Evolutionary conservation across 1,140 invertebrate genomes (phyloP).

Genomic region (Drosophila carrolli): DNA sequence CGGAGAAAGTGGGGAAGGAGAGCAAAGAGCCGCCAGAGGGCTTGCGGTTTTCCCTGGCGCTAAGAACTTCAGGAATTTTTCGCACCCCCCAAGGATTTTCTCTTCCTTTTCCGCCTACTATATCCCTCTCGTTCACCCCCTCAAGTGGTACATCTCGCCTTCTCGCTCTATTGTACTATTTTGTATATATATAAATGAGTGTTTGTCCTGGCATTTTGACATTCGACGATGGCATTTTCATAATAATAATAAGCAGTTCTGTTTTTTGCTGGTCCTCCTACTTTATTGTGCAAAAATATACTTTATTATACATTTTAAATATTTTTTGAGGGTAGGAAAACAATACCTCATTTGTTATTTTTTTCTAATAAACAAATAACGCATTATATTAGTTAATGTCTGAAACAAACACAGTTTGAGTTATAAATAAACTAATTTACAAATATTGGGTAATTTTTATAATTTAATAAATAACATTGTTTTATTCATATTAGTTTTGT

Average conservation of each 20-base stretch:
- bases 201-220: constrained; percentile 55
- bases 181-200: constrained; percentile 21
- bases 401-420: too few species aligned
- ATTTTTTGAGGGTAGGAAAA: background rate
- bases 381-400: too few species aligned
- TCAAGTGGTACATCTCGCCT: background rate
- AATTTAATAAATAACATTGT: background rate
- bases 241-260: constrained; percentile 64
- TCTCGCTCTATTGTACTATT: constrained; percentile 22
- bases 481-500: background rate
- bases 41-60: constrained; percentile 58
- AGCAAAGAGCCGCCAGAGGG: constrained; percentile 23
- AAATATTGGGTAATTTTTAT: too few species aligned
- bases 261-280: background rate
- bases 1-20: background rate
- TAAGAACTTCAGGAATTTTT: constrained; percentile 64
- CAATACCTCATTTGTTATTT: too few species aligned
- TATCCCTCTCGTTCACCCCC: background rate
- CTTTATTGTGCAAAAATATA: constrained; percentile 3
- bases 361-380: too few species aligned
- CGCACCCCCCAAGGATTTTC: constrained; percentile 15
- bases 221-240: constrained; percentile 53
- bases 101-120: background rate
- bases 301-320: background rate
- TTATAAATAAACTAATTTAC: too few species aligned